phyloP scores from a whole-genome alignment of 2,797 vertebrate species.

The Euphonia xanthogaster region DNA sequence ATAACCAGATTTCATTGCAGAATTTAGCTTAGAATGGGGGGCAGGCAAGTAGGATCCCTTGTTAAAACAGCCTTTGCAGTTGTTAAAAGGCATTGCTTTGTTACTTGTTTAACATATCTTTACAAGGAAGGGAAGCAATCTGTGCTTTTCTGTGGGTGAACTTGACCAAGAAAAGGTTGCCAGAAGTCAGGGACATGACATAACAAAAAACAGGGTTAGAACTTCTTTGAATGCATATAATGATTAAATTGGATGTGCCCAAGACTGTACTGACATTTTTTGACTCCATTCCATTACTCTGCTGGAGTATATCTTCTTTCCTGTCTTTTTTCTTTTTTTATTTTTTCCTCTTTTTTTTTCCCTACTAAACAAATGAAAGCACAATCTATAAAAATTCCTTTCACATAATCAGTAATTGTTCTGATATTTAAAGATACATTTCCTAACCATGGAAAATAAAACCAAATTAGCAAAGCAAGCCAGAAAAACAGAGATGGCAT shows the following conservation, averaged over 20 bases:
- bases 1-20: background rate
- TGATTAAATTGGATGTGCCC: background rate
- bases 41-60: background rate
- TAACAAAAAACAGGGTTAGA: background rate
- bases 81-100: background rate
- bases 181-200: background rate
- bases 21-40: background rate
- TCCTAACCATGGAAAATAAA: background rate
- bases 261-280: background rate
- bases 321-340: fast-evolving
- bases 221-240: background rate
- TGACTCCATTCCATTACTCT: background rate
- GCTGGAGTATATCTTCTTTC: background rate
- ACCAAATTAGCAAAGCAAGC: background rate
- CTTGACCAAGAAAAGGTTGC: background rate
- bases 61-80: background rate
- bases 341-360: fast-evolving
- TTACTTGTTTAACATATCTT: background rate
- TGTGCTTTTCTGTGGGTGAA: background rate
- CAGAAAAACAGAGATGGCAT: background rate
- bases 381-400: background rate
- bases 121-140: background rate
- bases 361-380: background rate
- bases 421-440: background rate
- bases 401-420: background rate